These are phyloP conservation scores for Hermaeophaga mercurialis DNA, from an alignment of 2,888 invertebrate species.

Conservation along the genomic window DNA sequence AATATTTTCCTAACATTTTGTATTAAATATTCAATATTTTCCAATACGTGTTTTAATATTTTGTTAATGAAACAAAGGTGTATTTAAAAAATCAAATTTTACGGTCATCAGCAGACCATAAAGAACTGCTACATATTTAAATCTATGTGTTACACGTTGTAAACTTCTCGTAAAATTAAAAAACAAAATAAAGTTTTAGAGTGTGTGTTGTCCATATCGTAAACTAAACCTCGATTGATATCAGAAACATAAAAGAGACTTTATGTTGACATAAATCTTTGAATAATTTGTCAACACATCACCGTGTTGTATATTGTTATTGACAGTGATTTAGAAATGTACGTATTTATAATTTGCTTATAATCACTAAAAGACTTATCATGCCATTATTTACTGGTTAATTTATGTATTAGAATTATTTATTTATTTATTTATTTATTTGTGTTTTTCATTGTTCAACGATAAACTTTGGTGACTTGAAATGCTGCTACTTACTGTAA, in stretches of 20 bases:
- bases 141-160: not conserved
- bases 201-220: slow-evolving; percentile 7
- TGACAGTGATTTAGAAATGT: slow-evolving; percentile 14
- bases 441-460: not conserved
- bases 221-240: slow-evolving; percentile 21
- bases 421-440: not conserved
- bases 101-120: too few species aligned
- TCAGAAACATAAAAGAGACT: slow-evolving; percentile 13
- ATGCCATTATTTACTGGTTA: not conserved
- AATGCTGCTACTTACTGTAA: too few species aligned
- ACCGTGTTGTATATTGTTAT: slow-evolving; percentile 11
- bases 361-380: slow-evolving; percentile 1
- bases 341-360: slow-evolving; percentile 14
- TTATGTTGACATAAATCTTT: slow-evolving; percentile 21
- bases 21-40: too few species aligned
- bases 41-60: too few species aligned
- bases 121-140: not conserved
- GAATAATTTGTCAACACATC: slow-evolving; percentile 17
- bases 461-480: not conserved
- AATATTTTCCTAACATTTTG: too few species aligned
- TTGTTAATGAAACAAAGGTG: too few species aligned
- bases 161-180: slow-evolving; percentile 8
- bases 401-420: not conserved
- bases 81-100: too few species aligned
- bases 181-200: slow-evolving; percentile 10